phyloP scores from a whole-genome alignment of 2,888 invertebrate species.

The Palloptera scutellata region DNA sequence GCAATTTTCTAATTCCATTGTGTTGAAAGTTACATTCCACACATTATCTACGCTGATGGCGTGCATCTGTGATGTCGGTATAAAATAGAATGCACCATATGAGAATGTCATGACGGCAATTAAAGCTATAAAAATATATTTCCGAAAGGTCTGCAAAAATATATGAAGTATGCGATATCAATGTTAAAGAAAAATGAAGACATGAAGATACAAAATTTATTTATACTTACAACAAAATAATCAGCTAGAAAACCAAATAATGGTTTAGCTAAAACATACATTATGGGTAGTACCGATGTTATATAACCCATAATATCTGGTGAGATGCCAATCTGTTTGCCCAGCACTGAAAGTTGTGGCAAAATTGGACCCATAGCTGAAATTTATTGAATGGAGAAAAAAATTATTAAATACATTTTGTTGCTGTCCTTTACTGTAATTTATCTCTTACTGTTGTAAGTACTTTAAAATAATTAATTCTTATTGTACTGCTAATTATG shows the following conservation, averaged over 20 bases:
- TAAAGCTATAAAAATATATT: constrained; percentile 75
- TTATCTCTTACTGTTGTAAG: too few relatives aligned
- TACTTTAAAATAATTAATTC: too few relatives aligned
- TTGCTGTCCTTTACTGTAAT: too few relatives aligned
- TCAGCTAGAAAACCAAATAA: constrained; percentile 79
- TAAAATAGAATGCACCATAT: constrained; percentile 75
- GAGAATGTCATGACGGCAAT: constrained; percentile 73
- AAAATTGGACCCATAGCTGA: constrained; percentile 82
- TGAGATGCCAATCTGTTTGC: constrained; percentile 79
- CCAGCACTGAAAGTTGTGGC: constrained; percentile 80
- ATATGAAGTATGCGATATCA: constrained; percentile 7
- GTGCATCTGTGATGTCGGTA: constrained; percentile 64
- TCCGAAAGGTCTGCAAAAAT: constrained; percentile 65
- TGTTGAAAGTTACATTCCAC: constrained; percentile 45
- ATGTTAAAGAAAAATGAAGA: background rate
- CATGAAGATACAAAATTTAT: background rate
- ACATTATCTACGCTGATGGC: constrained; percentile 42
- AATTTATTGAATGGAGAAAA: constrained; percentile 43
- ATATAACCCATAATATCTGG: constrained; percentile 80
- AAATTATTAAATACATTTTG: background rate
- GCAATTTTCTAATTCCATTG: constrained; percentile 39
- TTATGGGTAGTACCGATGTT: constrained; percentile 77
- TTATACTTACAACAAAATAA: constrained; percentile 69
- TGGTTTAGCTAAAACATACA: constrained; percentile 81
- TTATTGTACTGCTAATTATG: too few relatives aligned